A percentile compares a stretch with the other conserved stretches of the same genome.
Conservation (phyloP, 1,140 invertebrate genomes). For the Tetramorium simillimum region DNA sequence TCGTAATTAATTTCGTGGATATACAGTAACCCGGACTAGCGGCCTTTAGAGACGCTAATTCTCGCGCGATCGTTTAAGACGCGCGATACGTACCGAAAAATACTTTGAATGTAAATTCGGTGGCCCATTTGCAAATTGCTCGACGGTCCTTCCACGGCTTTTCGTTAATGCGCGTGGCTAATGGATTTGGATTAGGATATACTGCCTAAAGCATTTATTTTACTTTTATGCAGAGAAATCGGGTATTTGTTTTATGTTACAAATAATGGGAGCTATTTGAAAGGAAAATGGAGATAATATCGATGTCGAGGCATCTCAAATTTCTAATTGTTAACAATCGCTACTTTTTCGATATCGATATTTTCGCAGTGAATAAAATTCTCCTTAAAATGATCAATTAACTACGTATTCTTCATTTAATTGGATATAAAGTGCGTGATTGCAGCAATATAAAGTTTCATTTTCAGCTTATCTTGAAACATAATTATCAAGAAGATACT, state of each 20-base stretch:
- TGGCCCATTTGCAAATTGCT: conserved; percentile 58
- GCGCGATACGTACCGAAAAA: conserved; percentile 52
- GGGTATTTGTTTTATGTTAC: conserved; percentile 17
- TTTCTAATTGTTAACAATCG: background rate
- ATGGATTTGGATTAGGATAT: conserved; percentile 38
- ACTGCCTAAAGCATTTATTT: conserved; percentile 33
- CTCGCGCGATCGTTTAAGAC: conserved; percentile 39
- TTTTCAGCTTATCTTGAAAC: background rate
- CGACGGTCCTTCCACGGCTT: conserved; percentile 1
- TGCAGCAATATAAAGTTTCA: background rate
- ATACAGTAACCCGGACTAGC: background rate
- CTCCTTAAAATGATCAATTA: background rate
- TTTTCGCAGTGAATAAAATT: background rate
- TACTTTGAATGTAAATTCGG: conserved; percentile 69
- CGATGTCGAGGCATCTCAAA: background rate
- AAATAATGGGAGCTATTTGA: background rate
- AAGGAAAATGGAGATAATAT: background rate
- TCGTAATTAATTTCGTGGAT: conserved; percentile 70
- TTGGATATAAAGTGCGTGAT: background rate
- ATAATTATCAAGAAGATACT: background rate
- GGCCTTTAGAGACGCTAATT: conserved; percentile 45
- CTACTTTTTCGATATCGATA: too few species aligned
- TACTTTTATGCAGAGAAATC: conserved; percentile 3
- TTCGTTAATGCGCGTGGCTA: conserved; percentile 43
- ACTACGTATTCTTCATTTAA: background rate